Conservation (phyloP, 2,113 vertebrate genomes). For the Ceyx margarethae region DNA sequence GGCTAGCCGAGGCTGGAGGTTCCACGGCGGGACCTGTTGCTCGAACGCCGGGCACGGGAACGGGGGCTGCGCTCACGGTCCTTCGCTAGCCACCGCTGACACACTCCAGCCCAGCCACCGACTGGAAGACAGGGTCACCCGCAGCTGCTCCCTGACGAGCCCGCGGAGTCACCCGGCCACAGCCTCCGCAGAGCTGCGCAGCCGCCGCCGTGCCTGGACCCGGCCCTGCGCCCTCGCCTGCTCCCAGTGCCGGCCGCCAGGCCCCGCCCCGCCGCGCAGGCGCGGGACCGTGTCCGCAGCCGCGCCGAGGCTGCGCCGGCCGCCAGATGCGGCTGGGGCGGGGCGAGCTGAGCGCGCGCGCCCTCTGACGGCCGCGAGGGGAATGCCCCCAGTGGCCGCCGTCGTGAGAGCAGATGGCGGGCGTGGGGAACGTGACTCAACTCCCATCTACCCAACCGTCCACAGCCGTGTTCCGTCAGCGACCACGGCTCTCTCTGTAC, state of each 20-base stretch:
- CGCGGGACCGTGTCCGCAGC: neutral
- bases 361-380: neutral
- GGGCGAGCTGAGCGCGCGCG: neutral
- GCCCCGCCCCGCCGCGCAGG: neutral
- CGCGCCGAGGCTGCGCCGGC: neutral
- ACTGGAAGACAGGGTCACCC: neutral
- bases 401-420: fast-evolving
- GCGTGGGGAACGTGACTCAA: fast-evolving
- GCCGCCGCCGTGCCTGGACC: neutral
- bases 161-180: neutral
- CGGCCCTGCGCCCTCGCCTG: neutral
- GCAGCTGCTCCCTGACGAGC: neutral
- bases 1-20: neutral
- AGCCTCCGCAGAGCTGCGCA: neutral
- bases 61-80: neutral
- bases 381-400: fast-evolving
- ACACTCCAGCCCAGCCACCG: neutral
- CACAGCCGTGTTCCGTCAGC: fast-evolving
- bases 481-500: fast-evolving
- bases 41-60: neutral
- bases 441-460: fast-evolving
- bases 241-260: neutral
- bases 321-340: neutral
- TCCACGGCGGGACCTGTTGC: neutral
- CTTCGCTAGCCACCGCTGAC: neutral